Percentiles rank a stretch among this genome's conserved stretches.
These are phyloP conservation scores for Drosophila obscura DNA, from an alignment of 1,140 invertebrate genomes.

Conservation along the genomic window DNA sequence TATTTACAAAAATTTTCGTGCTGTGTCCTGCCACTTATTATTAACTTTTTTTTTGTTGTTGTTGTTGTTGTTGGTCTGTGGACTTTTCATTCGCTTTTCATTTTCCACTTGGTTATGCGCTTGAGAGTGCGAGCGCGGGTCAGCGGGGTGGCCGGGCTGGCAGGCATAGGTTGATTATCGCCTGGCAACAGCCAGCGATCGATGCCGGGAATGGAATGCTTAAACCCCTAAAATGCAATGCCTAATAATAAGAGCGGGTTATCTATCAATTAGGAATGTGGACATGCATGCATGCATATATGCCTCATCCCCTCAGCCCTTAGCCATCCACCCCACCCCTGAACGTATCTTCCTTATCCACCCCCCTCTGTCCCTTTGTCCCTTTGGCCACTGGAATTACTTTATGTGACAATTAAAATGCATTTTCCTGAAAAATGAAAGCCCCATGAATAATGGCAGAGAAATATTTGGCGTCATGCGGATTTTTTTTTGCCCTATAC, in stretches of 20 bases:
- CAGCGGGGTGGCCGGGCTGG: background rate
- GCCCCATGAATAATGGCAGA: constrained; percentile 74
- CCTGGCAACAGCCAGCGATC: background rate
- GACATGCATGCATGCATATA: background rate
- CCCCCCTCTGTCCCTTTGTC: background rate
- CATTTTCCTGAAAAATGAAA: constrained; percentile 67
- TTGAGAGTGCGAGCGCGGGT: background rate
- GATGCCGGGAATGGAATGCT: too few species aligned
- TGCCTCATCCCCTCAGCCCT: too few species aligned
- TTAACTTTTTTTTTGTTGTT: constrained; percentile 3
- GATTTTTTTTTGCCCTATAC: constrained; percentile 51
- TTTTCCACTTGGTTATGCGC: constrained; percentile 2
- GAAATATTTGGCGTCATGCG: constrained; percentile 74
- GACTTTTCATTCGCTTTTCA: background rate
- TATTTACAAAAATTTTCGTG: constrained; percentile 30
- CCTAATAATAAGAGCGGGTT: constrained; percentile 19
- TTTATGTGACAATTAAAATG: constrained; percentile 70
- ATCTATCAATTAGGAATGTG: constrained; percentile 16
- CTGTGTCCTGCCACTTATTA: constrained; percentile 24
- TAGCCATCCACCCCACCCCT: too few species aligned
- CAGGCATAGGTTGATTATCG: constrained; percentile 11
- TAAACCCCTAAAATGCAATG: constrained; percentile 32
- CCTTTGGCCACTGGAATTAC: constrained; percentile 29
- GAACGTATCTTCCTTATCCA: background rate
- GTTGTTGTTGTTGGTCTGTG: background rate